A percentile compares a stretch with the other conserved stretches of the same genome.
Evolutionary conservation across 2,113 vertebrate genomes (phyloP).

Genomic region (Octodon degus): DNA sequence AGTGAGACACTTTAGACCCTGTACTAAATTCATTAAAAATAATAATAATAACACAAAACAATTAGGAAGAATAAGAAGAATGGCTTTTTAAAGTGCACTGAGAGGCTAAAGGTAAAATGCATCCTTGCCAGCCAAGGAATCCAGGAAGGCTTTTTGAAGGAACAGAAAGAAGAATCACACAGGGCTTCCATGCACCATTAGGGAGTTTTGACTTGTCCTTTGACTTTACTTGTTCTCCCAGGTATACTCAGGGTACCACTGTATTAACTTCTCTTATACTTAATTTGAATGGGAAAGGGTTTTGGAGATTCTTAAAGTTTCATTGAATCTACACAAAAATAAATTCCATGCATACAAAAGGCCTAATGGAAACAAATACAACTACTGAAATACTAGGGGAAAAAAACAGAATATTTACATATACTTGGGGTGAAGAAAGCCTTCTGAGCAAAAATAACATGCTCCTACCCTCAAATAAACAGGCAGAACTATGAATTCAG

Average conservation of each 20-base stretch:
- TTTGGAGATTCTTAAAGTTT: slow-evolving; percentile 42
- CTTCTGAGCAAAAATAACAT: slow-evolving; percentile 30
- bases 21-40: too few species aligned
- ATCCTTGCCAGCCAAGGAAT: not conserved
- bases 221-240: not conserved
- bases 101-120: not conserved
- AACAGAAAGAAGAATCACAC: not conserved
- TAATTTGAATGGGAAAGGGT: not conserved
- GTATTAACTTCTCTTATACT: not conserved
- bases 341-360: not conserved
- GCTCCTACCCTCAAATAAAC: not conserved
- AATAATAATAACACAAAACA: not conserved
- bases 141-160: slow-evolving; percentile 13
- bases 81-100: not conserved
- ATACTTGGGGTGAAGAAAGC: not conserved
- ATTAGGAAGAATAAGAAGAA: not conserved
- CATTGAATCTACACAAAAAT: slow-evolving; percentile 33
- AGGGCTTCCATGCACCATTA: not conserved
- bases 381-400: slow-evolving; percentile 41
- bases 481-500: not conserved
- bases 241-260: not conserved
- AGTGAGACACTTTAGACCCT: too few species aligned
- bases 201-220: not conserved
- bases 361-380: slow-evolving; percentile 45
- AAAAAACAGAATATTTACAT: not conserved